Conservation (phyloP, 2,888 invertebrate genomes). For the Biston stratarius region DNA sequence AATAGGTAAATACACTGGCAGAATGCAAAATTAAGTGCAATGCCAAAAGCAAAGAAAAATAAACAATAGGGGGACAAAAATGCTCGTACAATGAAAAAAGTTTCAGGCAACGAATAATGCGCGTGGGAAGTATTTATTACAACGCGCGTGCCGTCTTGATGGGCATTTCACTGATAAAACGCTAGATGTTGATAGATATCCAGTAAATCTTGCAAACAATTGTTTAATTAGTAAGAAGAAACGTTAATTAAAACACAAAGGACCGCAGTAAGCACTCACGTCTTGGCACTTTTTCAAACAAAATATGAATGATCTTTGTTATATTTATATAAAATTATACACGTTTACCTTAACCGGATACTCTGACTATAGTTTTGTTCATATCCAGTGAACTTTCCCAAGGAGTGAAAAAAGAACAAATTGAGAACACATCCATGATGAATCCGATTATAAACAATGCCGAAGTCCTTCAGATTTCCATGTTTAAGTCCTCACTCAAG, state of each 20-base stretch:
- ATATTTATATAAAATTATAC: too few relatives aligned
- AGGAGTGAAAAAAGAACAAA: too few relatives aligned
- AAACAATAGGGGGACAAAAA: not conserved
- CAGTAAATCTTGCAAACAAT: not conserved
- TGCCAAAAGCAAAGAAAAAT: not conserved
- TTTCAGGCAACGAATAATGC: not conserved
- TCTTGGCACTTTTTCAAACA: not conserved
- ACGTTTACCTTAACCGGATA: too few relatives aligned
- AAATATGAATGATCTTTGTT: too few relatives aligned
- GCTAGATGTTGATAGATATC: not conserved
- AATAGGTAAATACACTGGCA: too few relatives aligned
- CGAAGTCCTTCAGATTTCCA: too few relatives aligned
- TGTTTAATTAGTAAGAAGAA: slow-evolving; percentile 1
- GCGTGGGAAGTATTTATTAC: slow-evolving; percentile 8
- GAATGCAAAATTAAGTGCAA: too few relatives aligned
- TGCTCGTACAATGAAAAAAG: not conserved
- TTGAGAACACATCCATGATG: too few relatives aligned
- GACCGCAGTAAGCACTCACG: not conserved
- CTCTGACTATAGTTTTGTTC: too few relatives aligned
- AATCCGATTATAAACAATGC: too few relatives aligned
- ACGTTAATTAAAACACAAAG: not conserved
- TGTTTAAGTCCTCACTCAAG: too few relatives aligned
- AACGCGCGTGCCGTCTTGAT: not conserved
- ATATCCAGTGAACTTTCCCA: too few relatives aligned
- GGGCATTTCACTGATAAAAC: slow-evolving; percentile 1